A percentile compares a stretch with the other conserved stretches of the same genome.
Conservation (phyloP, 2,888 invertebrate species). For the Tridacna crocea region DNA sequence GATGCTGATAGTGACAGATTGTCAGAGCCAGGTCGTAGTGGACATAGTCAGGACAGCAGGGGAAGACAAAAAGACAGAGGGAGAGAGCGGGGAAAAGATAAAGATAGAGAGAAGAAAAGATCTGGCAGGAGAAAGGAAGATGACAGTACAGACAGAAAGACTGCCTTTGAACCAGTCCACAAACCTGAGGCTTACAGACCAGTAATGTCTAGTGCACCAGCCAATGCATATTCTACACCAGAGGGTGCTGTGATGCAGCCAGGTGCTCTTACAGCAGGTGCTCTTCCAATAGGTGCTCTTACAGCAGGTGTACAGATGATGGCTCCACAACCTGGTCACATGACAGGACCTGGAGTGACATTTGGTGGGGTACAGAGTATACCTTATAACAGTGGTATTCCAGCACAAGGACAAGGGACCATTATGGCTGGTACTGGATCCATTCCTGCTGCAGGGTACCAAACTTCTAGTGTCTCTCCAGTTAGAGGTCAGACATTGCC, state of each 20-base stretch:
- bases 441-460: constrained; percentile 36
- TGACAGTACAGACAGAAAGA: constrained; percentile 48
- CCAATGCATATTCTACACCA: constrained; percentile 50
- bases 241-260: constrained; percentile 35
- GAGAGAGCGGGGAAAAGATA: constrained; percentile 34
- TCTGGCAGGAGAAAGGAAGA: constrained; percentile 42
- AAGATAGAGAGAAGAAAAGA: constrained; percentile 21
- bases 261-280: constrained; percentile 19
- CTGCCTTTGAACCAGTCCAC: constrained; percentile 75
- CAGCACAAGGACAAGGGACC: constrained; percentile 16
- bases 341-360: constrained; percentile 41
- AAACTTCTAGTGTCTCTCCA: constrained; percentile 31
- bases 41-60: constrained; percentile 47
- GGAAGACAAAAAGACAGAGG: constrained; percentile 45
- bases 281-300: constrained; percentile 26
- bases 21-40: constrained; percentile 55
- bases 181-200: constrained; percentile 67
- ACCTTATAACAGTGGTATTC: constrained; percentile 4
- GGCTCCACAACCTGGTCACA: constrained; percentile 7
- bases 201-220: constrained; percentile 54
- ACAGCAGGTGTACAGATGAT: neutral
- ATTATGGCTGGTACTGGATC: constrained; percentile 16
- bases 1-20: constrained; percentile 57
- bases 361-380: constrained; percentile 22
- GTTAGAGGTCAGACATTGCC: constrained; percentile 30